Conservation (phyloP, 2,113 vertebrate genomes). For the Malurus alboscapulatus region DNA sequence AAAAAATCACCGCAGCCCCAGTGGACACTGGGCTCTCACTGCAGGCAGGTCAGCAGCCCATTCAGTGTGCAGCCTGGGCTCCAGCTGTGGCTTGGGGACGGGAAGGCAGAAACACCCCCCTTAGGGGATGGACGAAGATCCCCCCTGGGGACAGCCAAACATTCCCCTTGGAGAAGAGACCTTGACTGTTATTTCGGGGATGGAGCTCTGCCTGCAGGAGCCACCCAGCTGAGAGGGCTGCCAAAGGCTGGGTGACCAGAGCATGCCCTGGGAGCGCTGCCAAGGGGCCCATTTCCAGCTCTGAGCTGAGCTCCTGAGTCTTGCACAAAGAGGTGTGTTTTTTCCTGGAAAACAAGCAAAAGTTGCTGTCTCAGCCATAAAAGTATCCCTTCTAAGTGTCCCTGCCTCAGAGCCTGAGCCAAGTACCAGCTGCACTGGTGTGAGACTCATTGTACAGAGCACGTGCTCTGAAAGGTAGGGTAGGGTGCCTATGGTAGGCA, state of each 20-base stretch:
- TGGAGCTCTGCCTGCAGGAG: neutral
- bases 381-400: neutral
- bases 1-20: neutral
- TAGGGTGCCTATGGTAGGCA: no score
- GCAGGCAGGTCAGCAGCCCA: rapidly evolving
- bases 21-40: neutral
- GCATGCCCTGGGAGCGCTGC: rapidly evolving
- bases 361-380: neutral
- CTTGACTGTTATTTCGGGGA: rapidly evolving
- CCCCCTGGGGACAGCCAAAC: neutral
- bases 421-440: rapidly evolving
- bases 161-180: rapidly evolving
- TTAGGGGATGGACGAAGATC: rapidly evolving
- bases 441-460: neutral
- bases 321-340: rapidly evolving
- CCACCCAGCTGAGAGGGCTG: rapidly evolving
- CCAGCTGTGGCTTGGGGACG: rapidly evolving
- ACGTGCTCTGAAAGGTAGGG: rapidly evolving
- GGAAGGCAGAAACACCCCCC: neutral
- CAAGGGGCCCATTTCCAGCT: neutral
- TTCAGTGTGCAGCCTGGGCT: neutral
- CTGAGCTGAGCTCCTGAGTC: rapidly evolving
- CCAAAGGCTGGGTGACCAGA: rapidly evolving
- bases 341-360: neutral
- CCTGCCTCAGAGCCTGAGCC: neutral